Evolutionary conservation across 2,888 invertebrate genomes (phyloP), one percentile per base, ranked within the genome.

Genomic region (Iphiclides podalirius): DNA sequence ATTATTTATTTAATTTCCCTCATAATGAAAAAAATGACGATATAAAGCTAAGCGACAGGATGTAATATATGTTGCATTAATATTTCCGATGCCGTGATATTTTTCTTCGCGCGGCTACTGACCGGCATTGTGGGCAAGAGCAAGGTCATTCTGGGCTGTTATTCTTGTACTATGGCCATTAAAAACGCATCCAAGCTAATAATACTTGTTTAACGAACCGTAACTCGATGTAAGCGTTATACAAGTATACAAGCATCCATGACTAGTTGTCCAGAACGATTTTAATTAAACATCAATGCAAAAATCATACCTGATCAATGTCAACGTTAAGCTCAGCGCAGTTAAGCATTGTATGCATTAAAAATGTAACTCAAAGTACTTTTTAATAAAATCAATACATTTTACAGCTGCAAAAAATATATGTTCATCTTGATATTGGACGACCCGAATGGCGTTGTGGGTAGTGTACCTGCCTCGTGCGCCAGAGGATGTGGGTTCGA

Each of bases 91-190:
- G 48, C 46, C 54, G 54, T 51, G 52, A 42, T 55, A 43, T 55
- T 53, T 51, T 49, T 36, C 52, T 46, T 53, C 41, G 47, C 48
- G 55, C 59, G 66, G 63, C 46, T 66, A 59, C 50, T 62, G 67
- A 66, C 66, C 67, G 54, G 58, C 53, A 59, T 63, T 61, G 62
- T 71, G 62, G 64, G 62, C 36, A 28, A 40, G 36, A 70, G 72
- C 86, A 85, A 87, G 86, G 84, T 78, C 86, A 75, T 56, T 65
- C 84, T 84, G 85, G 86, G 87, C 82, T 80, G 79, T 77, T 77
- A 75, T 70, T 67, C 72, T 63, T 63, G 52, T 48, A 40, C 14
- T 38, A 17, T 64, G 61, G 64, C 64, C 48, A 58, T 62, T 60
- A 62, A 60, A 57, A 53, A 58, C 54, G 58, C 52, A 53, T 58